These are phyloP conservation scores for Trichonephila clavipes DNA, from an alignment of 1,140 invertebrate species.

Conservation along the genomic window DNA sequence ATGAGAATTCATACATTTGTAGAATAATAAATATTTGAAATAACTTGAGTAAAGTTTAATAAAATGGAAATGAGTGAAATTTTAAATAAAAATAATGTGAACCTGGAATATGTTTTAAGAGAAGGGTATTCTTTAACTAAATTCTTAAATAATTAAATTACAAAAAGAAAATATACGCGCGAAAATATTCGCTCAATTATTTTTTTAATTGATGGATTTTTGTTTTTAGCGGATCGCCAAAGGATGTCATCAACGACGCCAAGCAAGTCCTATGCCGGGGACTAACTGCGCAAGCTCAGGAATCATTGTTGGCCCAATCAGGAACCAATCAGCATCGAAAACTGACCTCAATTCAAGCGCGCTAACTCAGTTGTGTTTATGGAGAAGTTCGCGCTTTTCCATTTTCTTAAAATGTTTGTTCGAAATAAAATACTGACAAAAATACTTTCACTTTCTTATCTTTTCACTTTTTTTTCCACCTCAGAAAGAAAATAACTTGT, in stretches of 20 bases:
- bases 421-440: background rate
- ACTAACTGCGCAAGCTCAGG: slow-evolving; percentile 2
- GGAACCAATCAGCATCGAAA: slow-evolving; percentile 43
- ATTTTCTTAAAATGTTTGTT: slow-evolving; percentile 34
- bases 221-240: background rate
- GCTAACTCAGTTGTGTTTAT: slow-evolving; percentile 59
- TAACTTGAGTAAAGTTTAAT: too few relatives aligned
- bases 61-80: too few relatives aligned
- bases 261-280: background rate
- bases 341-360: slow-evolving; percentile 56
- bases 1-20: too few relatives aligned
- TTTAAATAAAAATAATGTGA: too few relatives aligned
- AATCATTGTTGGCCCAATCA: slow-evolving; percentile 2
- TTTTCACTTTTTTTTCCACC: background rate
- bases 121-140: too few relatives aligned
- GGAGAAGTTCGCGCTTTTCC: slow-evolving; percentile 3
- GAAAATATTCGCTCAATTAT: too few relatives aligned
- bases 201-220: background rate
- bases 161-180: too few relatives aligned
- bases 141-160: too few relatives aligned
- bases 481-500: background rate
- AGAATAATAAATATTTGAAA: too few relatives aligned
- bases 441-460: background rate
- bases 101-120: too few relatives aligned
- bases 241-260: background rate